phyloP scores from a whole-genome alignment of 2,797 vertebrate genomes.

The Esox lucius region DNA sequence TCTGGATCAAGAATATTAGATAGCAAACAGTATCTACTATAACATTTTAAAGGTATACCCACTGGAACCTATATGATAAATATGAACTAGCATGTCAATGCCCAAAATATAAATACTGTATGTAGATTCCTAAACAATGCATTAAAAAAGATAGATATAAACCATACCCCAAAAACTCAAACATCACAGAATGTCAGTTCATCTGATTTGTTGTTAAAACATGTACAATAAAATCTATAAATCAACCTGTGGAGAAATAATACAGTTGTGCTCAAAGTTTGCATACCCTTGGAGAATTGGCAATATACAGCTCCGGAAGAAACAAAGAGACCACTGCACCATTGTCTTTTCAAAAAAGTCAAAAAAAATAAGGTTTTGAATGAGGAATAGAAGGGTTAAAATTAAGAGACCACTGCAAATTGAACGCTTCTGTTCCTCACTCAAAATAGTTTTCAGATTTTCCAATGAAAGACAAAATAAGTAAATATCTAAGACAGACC shows the following conservation, averaged over 20 bases:
- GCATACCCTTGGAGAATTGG: no score
- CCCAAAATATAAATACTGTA: not conserved
- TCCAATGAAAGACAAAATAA: not conserved
- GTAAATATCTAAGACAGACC: no score
- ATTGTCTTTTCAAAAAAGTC: no score
- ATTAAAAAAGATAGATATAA: conserved; percentile 7
- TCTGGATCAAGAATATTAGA: not conserved
- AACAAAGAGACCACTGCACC: no score
- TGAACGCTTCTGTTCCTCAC: no score
- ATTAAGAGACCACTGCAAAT: no score
- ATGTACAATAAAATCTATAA: not conserved
- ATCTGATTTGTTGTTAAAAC: conserved; percentile 28
- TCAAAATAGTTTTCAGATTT: not conserved
- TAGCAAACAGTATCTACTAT: not conserved
- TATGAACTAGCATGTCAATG: not conserved
- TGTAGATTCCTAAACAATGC: not conserved
- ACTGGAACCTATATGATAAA: not conserved
- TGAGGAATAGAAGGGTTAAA: no score
- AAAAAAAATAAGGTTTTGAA: no score
- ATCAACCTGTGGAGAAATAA: conserved; percentile 1
- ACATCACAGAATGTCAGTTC: conserved; percentile 1
- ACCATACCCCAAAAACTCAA: conserved; percentile 7
- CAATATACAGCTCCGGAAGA: no score
- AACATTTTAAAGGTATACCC: not conserved
- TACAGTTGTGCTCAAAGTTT: no score